Conservation (phyloP, 2,797 vertebrate genomes). For the Anabacerthia variegaticeps region DNA sequence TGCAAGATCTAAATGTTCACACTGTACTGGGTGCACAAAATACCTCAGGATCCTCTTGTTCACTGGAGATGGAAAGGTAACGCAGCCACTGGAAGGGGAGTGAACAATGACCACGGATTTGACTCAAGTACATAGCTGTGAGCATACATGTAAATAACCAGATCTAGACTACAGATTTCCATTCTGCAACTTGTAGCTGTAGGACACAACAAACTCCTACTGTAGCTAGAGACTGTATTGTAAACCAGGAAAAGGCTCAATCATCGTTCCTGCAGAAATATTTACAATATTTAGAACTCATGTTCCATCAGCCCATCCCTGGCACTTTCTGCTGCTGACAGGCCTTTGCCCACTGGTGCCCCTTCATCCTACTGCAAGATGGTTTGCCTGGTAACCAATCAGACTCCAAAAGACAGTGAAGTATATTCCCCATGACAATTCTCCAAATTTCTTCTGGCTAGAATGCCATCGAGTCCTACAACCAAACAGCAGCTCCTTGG, state of each 20-base stretch:
- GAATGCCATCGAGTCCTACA: neutral
- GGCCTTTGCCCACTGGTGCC: neutral
- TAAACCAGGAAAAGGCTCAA: neutral
- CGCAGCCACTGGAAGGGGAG: neutral
- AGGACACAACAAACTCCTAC: neutral
- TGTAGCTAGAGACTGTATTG: neutral
- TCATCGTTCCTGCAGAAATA: neutral
- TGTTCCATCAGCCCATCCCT: neutral
- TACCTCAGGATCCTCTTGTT: neutral
- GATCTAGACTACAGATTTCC: neutral
- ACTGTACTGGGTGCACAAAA: neutral
- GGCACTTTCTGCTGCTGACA: neutral
- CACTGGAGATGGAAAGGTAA: neutral
- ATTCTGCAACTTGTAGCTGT: neutral
- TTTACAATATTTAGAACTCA: neutral
- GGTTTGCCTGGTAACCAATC: neutral
- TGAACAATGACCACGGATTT: fast-evolving
- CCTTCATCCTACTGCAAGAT: neutral
- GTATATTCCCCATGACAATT: neutral
- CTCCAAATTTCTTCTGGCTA: neutral
- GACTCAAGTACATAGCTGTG: neutral
- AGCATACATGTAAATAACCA: neutral
- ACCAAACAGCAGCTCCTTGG: neutral
- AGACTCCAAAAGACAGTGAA: neutral
- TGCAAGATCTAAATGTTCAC: neutral